Evolutionary conservation across 2,888 invertebrate species (phyloP).

Genomic region (Bellardia pandia): DNA sequence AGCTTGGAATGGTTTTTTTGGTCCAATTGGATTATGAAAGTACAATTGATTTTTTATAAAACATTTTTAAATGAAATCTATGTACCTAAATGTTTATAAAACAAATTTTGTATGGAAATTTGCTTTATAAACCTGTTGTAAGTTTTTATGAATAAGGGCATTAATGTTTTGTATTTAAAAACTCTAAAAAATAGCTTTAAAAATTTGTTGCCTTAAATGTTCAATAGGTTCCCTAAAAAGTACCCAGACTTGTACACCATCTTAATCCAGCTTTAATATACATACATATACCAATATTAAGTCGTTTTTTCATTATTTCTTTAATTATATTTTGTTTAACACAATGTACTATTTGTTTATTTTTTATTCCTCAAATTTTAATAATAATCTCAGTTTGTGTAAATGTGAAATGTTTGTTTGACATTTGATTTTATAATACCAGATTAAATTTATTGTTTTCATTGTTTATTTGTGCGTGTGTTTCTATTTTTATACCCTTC

Average conservation of each 20-base stretch:
- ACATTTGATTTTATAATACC: slow-evolving; percentile 57
- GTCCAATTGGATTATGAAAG: neutral
- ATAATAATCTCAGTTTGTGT: slow-evolving; percentile 35
- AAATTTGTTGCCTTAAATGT: too few relatives aligned
- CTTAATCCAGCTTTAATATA: too few relatives aligned
- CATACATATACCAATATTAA: slow-evolving; percentile 34
- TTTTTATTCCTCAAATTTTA: slow-evolving; percentile 17
- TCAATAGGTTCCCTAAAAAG: neutral
- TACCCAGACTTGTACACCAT: neutral
- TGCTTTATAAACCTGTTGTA: too few relatives aligned
- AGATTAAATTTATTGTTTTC: slow-evolving; percentile 37
- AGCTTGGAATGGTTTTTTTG: neutral
- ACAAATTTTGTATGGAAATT: too few relatives aligned
- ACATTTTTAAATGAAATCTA: too few relatives aligned
- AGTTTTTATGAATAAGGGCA: too few relatives aligned
- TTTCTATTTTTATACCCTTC: slow-evolving; percentile 10
- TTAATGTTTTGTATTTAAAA: too few relatives aligned
- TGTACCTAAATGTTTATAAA: too few relatives aligned
- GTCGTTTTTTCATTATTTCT: slow-evolving; percentile 12
- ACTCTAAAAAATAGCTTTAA: too few relatives aligned
- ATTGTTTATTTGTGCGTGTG: slow-evolving; percentile 17
- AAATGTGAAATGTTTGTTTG: slow-evolving; percentile 28
- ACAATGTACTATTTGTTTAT: neutral
- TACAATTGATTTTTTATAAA: too few relatives aligned
- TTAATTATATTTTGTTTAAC: slow-evolving; percentile 39